Evolutionary conservation across 2,888 invertebrate genomes (phyloP).

Genomic region (Ennomos erosarius): DNA sequence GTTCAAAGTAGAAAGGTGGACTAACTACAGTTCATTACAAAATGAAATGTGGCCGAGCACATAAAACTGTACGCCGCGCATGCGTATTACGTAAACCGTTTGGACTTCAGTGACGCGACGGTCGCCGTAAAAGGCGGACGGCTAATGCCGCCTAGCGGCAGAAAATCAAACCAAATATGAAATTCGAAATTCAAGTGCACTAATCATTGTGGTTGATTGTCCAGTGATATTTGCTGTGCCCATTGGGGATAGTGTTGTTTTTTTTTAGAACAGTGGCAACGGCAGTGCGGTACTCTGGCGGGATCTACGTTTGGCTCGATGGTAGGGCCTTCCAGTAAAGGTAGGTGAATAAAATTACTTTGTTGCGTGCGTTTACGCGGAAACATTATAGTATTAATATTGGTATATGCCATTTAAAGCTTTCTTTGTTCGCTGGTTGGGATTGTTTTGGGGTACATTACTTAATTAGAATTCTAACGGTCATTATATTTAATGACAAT

Average conservation of each 20-base stretch:
- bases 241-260: slow-evolving; percentile 7
- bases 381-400: slow-evolving; percentile 49
- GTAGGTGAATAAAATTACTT: slow-evolving; percentile 73
- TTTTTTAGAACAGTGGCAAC: slow-evolving; percentile 16
- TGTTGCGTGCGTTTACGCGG: slow-evolving; percentile 63
- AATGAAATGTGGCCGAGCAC: slow-evolving; percentile 65
- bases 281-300: slow-evolving; percentile 29
- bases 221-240: slow-evolving; percentile 18
- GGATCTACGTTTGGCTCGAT: slow-evolving; percentile 17
- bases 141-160: slow-evolving; percentile 51
- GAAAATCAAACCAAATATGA: slow-evolving; percentile 54
- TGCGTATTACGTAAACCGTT: slow-evolving; percentile 55
- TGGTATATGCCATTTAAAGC: slow-evolving; percentile 38
- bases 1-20: slow-evolving; percentile 30
- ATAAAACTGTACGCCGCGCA: slow-evolving; percentile 56
- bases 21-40: slow-evolving; percentile 67
- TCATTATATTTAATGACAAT: too few species aligned
- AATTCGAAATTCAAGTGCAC: slow-evolving; percentile 62
- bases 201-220: slow-evolving; percentile 36
- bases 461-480: neutral
- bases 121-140: slow-evolving; percentile 59
- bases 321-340: slow-evolving; percentile 53
- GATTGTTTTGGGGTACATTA: slow-evolving; percentile 5
- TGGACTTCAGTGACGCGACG: slow-evolving; percentile 62
- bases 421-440: slow-evolving; percentile 28